Evolutionary conservation across 1,140 invertebrate genomes (phyloP).

Genomic region (Sitodiplosis mosellana): DNA sequence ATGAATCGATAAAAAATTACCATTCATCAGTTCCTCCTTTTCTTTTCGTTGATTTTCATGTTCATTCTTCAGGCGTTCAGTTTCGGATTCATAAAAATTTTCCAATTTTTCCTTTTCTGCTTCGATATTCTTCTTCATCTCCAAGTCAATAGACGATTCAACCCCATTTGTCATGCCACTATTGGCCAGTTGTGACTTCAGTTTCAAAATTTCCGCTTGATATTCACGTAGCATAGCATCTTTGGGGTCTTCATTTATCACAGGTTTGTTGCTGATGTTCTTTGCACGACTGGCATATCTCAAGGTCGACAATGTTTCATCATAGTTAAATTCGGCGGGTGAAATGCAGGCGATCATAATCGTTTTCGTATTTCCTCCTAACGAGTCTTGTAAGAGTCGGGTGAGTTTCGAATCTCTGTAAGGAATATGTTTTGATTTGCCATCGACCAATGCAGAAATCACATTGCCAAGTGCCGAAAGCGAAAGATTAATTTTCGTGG

Average conservation of each 20-base stretch:
- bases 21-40: constrained; percentile 26
- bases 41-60: constrained; percentile 26
- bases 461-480: constrained; percentile 86
- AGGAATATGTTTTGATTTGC: constrained; percentile 78
- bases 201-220: constrained; percentile 52
- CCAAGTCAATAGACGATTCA: no score
- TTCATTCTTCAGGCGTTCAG: constrained; percentile 25
- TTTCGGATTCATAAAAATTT: constrained; percentile 26
- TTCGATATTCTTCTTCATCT: no score
- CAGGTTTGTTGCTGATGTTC: constrained; percentile 84
- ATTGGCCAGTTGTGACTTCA: constrained; percentile 7
- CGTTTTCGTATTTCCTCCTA: constrained; percentile 87
- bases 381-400: constrained; percentile 74
- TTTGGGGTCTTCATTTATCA: constrained; percentile 86
- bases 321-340: constrained; percentile 74
- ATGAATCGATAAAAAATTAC: not conserved
- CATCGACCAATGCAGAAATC: constrained; percentile 80
- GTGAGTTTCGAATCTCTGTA: constrained; percentile 91
- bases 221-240: constrained; percentile 75
- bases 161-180: not conserved
- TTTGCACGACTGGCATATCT: constrained; percentile 80
- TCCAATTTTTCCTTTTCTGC: constrained; percentile 11
- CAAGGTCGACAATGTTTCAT: constrained; percentile 78
- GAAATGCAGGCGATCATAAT: constrained; percentile 88
- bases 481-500: constrained; percentile 90